These are phyloP conservation scores for Lophotriccus pileatus DNA, from an alignment of 2,797 vertebrate genomes.

Conservation along the genomic window DNA sequence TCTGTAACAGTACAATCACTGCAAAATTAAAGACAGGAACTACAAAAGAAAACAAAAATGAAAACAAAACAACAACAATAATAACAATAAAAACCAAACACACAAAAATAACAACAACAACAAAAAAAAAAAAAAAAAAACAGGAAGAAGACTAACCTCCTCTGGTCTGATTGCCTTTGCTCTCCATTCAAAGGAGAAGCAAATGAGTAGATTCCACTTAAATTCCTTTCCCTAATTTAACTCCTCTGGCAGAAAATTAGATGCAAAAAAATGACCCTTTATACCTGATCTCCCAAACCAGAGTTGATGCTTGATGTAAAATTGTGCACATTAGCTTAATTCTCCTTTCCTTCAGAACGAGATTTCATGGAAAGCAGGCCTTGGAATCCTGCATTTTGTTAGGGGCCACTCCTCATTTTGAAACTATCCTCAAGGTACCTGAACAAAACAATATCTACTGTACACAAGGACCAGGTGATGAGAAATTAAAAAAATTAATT, in stretches of 20 bases:
- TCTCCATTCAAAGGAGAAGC: background rate
- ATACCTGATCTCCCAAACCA: background rate
- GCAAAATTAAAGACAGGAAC: background rate
- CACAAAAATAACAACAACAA: background rate
- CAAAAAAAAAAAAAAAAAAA: too few relatives aligned
- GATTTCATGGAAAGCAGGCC: background rate
- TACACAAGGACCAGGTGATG: background rate
- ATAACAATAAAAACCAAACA: background rate
- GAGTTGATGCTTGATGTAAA: background rate
- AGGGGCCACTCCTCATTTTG: background rate
- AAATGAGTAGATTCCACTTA: background rate
- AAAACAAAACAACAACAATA: background rate
- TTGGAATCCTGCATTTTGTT: background rate
- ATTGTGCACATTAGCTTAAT: background rate
- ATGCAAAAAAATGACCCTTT: background rate
- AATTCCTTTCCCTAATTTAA: background rate
- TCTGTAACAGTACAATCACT: background rate
- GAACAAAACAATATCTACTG: background rate
- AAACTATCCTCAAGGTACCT: background rate
- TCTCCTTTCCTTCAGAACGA: background rate
- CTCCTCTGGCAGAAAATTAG: background rate
- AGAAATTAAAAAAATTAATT: background rate
- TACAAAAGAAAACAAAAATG: background rate
- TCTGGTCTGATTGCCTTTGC: background rate
- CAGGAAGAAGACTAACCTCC: background rate